Percentiles rank a stretch among this genome's conserved stretches.
These are phyloP conservation scores for Tylochromis polylepis DNA, from an alignment of 2,113 vertebrate genomes.

Conservation along the genomic window DNA sequence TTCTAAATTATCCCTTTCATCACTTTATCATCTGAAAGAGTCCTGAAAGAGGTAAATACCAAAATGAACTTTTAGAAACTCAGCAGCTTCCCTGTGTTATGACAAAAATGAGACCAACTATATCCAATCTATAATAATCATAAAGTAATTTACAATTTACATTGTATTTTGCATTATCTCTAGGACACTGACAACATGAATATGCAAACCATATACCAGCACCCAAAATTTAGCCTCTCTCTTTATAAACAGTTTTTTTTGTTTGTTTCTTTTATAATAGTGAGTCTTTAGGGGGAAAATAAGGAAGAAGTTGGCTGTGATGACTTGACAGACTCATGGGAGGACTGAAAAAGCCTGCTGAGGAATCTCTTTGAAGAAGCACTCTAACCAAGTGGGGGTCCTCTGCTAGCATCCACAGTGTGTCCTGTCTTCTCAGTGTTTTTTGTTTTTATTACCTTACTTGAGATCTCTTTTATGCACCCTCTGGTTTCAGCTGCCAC, in stretches of 20 bases:
- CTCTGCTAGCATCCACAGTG: background rate
- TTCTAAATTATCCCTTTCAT: background rate
- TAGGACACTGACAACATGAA: background rate
- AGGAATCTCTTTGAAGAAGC: conserved; percentile 11
- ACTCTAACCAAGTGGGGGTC: background rate
- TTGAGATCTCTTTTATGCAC: background rate
- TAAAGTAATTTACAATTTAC: background rate
- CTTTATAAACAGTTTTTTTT: background rate
- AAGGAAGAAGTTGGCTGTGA: background rate
- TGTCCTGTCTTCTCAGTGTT: background rate
- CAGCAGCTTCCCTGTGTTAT: background rate
- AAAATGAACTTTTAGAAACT: background rate
- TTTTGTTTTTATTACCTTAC: background rate
- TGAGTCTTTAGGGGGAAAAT: background rate
- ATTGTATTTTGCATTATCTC: background rate
- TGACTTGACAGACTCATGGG: conserved; percentile 1
- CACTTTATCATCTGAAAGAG: background rate
- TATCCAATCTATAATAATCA: background rate
- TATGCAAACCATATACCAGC: background rate
- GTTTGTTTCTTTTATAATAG: background rate
- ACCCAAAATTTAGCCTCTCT: background rate
- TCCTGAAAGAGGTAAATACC: background rate
- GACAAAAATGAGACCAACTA: background rate
- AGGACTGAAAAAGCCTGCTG: background rate
- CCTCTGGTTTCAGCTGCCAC: background rate